Evolutionary conservation across 2,888 invertebrate species (phyloP).

Genomic region (Liodrosophila aerea): DNA sequence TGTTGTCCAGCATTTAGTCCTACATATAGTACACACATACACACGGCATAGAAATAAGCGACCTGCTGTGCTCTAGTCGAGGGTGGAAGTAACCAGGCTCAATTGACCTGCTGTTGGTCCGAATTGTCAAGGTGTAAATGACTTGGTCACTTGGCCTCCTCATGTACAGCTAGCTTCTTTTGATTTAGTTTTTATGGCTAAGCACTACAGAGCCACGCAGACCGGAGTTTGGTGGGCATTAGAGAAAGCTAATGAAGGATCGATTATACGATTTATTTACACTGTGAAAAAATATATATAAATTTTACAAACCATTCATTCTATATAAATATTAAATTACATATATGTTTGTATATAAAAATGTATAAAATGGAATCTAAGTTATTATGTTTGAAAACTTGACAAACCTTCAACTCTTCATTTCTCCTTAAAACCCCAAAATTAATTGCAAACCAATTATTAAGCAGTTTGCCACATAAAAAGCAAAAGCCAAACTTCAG

Average conservation of each 20-base stretch:
- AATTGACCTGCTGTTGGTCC: constrained; percentile 37
- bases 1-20: constrained; percentile 75
- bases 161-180: constrained; percentile 9
- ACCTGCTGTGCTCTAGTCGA: constrained; percentile 41
- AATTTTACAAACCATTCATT: too few species aligned
- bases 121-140: constrained; percentile 23
- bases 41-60: constrained; percentile 18
- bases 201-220: not conserved
- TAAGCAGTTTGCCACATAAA: constrained; percentile 20
- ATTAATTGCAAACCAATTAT: constrained; percentile 29
- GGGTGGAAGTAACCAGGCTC: constrained; percentile 12
- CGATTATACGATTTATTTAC: too few species aligned
- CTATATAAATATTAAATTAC: too few species aligned
- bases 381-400: too few species aligned
- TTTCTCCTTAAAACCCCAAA: too few species aligned
- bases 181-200: constrained; percentile 29
- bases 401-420: too few species aligned
- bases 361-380: too few species aligned
- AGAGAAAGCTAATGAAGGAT: too few species aligned
- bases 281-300: too few species aligned
- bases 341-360: too few species aligned
- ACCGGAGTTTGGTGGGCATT: not conserved
- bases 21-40: constrained; percentile 24
- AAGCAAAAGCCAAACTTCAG: constrained; percentile 26
- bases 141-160: constrained; percentile 36